Evolutionary conservation across 2,113 vertebrate species (phyloP).

Genomic region (Odontophorus gujanensis): DNA sequence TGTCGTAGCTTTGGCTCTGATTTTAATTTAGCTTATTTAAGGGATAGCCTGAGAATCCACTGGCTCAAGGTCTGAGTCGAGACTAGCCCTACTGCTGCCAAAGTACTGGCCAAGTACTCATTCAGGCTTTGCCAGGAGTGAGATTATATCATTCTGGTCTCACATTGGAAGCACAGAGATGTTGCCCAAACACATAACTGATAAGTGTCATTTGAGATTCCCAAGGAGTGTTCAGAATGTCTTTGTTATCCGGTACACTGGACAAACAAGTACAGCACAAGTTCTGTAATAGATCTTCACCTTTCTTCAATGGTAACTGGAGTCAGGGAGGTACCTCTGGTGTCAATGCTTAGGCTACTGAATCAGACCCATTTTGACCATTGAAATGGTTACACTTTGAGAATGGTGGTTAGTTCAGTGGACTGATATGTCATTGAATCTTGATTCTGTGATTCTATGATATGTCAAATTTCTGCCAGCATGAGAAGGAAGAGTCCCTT

Average conservation of each 20-base stretch:
- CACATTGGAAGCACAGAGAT: neutral
- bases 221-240: neutral
- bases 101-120: neutral
- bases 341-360: neutral
- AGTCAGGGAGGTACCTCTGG: neutral
- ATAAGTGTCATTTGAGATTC: neutral
- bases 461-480: neutral
- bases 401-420: neutral
- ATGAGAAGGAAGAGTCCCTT: neutral
- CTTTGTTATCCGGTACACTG: neutral
- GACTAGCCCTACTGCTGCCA: neutral
- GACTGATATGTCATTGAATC: neutral
- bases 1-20: neutral
- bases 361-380: neutral
- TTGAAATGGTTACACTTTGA: neutral
- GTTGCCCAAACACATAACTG: neutral
- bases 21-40: neutral
- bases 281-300: neutral
- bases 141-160: neutral
- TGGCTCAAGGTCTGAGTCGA: neutral
- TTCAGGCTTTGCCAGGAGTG: neutral
- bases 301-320: neutral
- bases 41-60: neutral
- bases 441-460: too few species aligned
- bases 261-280: neutral